Base-by-base conservation (phyloP, 2,113 vertebrate genomes). In the Apus apus region DNA sequence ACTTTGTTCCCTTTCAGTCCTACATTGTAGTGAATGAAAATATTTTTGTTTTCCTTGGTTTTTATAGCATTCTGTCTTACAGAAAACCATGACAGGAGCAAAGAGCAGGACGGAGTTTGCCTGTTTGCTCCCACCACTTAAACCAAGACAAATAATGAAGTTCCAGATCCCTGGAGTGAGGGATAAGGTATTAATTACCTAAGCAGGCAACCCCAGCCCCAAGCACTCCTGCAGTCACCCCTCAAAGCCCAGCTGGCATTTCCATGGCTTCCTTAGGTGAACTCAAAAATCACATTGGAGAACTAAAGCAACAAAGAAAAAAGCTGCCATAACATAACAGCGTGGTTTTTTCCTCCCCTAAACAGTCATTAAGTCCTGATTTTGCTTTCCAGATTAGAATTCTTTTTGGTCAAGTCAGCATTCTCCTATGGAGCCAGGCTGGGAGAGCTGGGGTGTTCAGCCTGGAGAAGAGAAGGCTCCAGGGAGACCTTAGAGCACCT, bases 191-290 rank as follows among this genome's bases (percentile, higher is more conserved):
- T 25, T 8, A 10, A 43, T 43, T 14, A 34, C 11, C 64, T 5
- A 48, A 81, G 84, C 79, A 87, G 94, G 94, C 75, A 86, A 94
- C 48, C 57, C 73, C 46, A 32, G 51, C 45, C 57, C 73, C 46
- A 51, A 43, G 34, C 75, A 32, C 15, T 20, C 77, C 40, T 8
- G 61, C 16, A 21, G 34, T 48, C 30, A 30, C 3, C 5, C 51
- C 72, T 46, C 81, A 70, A 25, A 21, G 43, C 65, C 15, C 5
- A 40, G 68, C 10, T 5, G 38, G 29, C 36, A 2, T 23, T 76
- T 75, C 70, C 64, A 56, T 2, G 0, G 62, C 45, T 46, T 36
- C 34, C 64, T 64, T 25, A 57, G 48, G 4, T 7, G 0, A 50
- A 62, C 48, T 45, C 38, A 43, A 3, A 58, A 30, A 7, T 12